A percentile compares a stretch with the other conserved stretches of the same genome.
Evolutionary conservation across 2,797 vertebrate species (phyloP).

Genomic region (Benthosema pterotum): DNA sequence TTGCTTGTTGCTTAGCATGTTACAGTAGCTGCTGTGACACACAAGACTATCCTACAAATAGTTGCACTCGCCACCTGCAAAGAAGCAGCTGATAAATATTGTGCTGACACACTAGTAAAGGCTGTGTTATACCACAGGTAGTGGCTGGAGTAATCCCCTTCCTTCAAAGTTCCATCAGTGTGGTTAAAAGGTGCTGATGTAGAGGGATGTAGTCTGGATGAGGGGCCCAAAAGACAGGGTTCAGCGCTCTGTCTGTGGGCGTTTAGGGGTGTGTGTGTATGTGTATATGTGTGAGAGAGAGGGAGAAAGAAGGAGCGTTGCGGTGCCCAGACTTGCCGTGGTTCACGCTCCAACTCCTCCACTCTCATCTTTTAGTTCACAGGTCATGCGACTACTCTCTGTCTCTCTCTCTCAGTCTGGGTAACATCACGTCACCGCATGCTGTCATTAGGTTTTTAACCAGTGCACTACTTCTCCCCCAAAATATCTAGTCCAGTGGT

Average conservation of each 20-base stretch:
- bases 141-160: constrained; percentile 46
- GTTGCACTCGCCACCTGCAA: constrained; percentile 51
- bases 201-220: constrained; percentile 46
- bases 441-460: too few relatives aligned
- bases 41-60: constrained; percentile 37
- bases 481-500: too few relatives aligned
- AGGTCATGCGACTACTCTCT: constrained; percentile 19
- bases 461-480: too few relatives aligned
- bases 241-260: constrained; percentile 24
- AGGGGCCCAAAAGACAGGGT: constrained; percentile 52
- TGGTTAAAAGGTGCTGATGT: constrained; percentile 63
- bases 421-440: neutral
- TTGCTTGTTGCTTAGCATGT: neutral
- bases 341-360: constrained; percentile 42
- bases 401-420: neutral
- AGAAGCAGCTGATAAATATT: constrained; percentile 66
- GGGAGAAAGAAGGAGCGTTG: constrained; percentile 5
- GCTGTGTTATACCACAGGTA: constrained; percentile 27
- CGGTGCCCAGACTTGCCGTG: constrained; percentile 46
- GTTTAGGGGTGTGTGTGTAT: constrained; percentile 12
- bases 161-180: constrained; percentile 58
- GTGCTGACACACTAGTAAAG: constrained; percentile 68
- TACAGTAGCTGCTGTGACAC: neutral
- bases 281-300: neutral
- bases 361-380: constrained; percentile 13